Base-by-base conservation (phyloP, 2,113 vertebrate species). In the Phalacrocorax carbo region DNA sequence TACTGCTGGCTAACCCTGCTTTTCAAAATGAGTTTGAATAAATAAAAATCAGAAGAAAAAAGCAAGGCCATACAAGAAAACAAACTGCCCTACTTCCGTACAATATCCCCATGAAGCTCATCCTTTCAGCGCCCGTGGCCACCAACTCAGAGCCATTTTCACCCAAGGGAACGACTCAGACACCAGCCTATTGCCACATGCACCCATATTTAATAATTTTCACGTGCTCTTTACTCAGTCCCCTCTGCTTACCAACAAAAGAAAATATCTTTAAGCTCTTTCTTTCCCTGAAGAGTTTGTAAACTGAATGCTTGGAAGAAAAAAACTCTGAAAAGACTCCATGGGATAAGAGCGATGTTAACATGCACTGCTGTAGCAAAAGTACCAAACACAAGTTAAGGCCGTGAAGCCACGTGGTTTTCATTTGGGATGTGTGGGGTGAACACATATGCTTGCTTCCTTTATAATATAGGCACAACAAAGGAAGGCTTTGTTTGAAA, bases 401-500 rank as follows among this genome's bases (percentile, higher is more conserved):
- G 49, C 52, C 85, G 57, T 75, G 86, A 81, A 82, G 76, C 82
- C 93, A 96, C 73, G 58, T 82, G 91, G 87, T 95, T 95, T 93
- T 95, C 91, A 96, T 97, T 93, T 95, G 80, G 51, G 80, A 92
- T 68, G 42, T 80, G 84, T 91, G 71, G 84, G 83, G 96, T 71
- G 80, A 96, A 75, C 83, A 65, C 51, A 90, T 40, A 92, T 0
- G 3, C 48, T 89, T 78, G 57, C 68, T 96, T 94, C 34, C 87
- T 93, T 95, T 88, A 70, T 87, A 89, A 69, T 51, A 11, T 15
- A 76, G 64, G 85, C 81, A 93, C 91, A 96, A 96, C 94, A 97
- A 97, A 97, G 91, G 66, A 42, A 85, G 55, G 82, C 94, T 97
- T 97, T 97, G 95, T 97, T 87, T 69, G 91, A 54, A 77, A 97